phyloP scores from a whole-genome alignment of 2,113 vertebrate genomes.

The Ursus arctos region DNA sequence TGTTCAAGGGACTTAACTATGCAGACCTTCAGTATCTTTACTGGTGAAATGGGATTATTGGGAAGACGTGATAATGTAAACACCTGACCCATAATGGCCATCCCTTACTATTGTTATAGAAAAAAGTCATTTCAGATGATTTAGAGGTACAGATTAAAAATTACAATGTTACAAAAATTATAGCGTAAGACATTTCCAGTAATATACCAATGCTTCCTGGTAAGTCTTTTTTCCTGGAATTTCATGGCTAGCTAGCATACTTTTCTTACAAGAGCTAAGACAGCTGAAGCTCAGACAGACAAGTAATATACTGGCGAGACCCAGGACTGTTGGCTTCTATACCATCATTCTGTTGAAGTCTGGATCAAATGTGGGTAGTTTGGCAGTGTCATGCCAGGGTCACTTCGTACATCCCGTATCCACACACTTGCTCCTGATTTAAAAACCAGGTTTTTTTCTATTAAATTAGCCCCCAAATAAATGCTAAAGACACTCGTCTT shows the following conservation, averaged over 20 bases:
- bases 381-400: background rate
- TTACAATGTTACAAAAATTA: background rate
- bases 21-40: background rate
- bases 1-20: background rate
- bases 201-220: background rate
- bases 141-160: constrained; percentile 45
- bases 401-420: background rate
- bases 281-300: background rate
- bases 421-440: background rate
- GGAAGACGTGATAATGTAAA: background rate
- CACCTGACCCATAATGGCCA: background rate
- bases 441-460: constrained; percentile 48
- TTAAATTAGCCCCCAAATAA: constrained; percentile 22
- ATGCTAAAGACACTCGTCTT: background rate
- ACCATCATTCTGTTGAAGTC: background rate
- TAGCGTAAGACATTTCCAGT: background rate
- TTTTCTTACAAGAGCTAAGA: background rate
- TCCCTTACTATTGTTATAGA: background rate
- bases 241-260: background rate
- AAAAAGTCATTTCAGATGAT: constrained; percentile 28
- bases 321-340: background rate
- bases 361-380: background rate
- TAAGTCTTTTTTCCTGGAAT: constrained; percentile 12
- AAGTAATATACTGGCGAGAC: background rate
- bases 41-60: background rate